These are phyloP conservation scores for Selenia dentaria DNA, from an alignment of 2,888 invertebrate species.

Conservation along the genomic window DNA sequence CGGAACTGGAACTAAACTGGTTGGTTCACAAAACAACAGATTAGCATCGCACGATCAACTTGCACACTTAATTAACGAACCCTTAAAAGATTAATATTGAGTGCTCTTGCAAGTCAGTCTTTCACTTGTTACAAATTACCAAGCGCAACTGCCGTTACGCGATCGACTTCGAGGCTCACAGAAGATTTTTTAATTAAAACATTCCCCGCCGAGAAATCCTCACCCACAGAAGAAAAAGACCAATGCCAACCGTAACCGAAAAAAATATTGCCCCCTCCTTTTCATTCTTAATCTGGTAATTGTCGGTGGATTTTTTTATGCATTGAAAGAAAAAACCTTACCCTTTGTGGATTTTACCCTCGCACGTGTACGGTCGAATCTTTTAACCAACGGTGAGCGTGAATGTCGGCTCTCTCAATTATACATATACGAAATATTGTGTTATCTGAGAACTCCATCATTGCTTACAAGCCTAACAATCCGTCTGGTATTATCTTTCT, in stretches of 20 bases:
- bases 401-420: slow-evolving; percentile 50
- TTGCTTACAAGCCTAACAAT: slow-evolving; percentile 41
- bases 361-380: slow-evolving; percentile 69
- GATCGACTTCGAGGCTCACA: slow-evolving; percentile 38
- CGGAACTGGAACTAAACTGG: slow-evolving; percentile 2
- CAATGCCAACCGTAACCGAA: slow-evolving; percentile 48
- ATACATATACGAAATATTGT: slow-evolving; percentile 55
- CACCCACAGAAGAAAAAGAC: slow-evolving; percentile 53
- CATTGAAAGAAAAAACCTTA: slow-evolving; percentile 60
- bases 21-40: slow-evolving; percentile 19
- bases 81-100: slow-evolving; percentile 46
- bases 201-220: slow-evolving; percentile 54
- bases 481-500: slow-evolving; percentile 39
- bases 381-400: slow-evolving; percentile 64
- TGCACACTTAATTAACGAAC: slow-evolving; percentile 47
- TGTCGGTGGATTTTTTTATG: slow-evolving; percentile 69
- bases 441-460: slow-evolving; percentile 51
- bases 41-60: slow-evolving; percentile 34
- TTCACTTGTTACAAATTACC: slow-evolving; percentile 45
- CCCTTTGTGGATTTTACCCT: slow-evolving; percentile 73
- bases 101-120: slow-evolving; percentile 40
- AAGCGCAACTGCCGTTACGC: slow-evolving; percentile 43
- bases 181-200: slow-evolving; percentile 66
- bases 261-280: slow-evolving; percentile 57
- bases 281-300: slow-evolving; percentile 78